These are phyloP conservation scores for Chionoecetes opilio DNA, from an alignment of 1,140 invertebrate species.

Conservation along the genomic window DNA sequence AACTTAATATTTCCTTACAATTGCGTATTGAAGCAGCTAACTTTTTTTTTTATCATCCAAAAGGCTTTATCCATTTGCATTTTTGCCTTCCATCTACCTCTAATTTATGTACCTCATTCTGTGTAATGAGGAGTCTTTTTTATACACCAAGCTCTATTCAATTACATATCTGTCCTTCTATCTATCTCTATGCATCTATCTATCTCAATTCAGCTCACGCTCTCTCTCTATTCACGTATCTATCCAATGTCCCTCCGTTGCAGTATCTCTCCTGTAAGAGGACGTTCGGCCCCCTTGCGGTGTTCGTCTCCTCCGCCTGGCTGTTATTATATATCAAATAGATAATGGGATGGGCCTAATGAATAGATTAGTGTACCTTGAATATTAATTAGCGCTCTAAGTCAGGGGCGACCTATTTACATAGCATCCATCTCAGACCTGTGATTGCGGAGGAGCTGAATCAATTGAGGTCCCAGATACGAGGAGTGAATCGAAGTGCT, in stretches of 20 bases:
- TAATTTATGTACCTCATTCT: not conserved
- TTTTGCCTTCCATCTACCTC: too few relatives aligned
- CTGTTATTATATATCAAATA: conserved; percentile 76
- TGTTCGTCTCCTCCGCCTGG: not conserved
- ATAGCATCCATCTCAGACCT: conserved; percentile 73
- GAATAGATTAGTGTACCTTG: conserved; percentile 77
- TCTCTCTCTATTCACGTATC: not conserved
- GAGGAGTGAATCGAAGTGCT: conserved; percentile 71
- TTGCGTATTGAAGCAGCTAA: not conserved
- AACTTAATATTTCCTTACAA: not conserved
- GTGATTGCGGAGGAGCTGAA: conserved; percentile 74
- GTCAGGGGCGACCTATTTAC: conserved; percentile 74
- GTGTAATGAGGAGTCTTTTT: not conserved
- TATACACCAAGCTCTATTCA: too few relatives aligned
- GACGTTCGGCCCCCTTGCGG: conserved; percentile 10
- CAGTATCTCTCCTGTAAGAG: not conserved
- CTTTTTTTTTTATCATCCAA: not conserved
- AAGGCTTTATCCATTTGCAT: too few relatives aligned
- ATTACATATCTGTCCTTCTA: not conserved
- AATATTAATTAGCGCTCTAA: conserved; percentile 76
- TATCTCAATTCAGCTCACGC: not conserved
- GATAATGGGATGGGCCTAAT: conserved; percentile 73
- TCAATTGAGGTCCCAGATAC: conserved; percentile 77
- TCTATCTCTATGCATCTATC: not conserved
- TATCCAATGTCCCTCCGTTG: not conserved